Base-by-base conservation (phyloP, 2,888 invertebrate species). In the Megastigmus dorsalis region DNA sequence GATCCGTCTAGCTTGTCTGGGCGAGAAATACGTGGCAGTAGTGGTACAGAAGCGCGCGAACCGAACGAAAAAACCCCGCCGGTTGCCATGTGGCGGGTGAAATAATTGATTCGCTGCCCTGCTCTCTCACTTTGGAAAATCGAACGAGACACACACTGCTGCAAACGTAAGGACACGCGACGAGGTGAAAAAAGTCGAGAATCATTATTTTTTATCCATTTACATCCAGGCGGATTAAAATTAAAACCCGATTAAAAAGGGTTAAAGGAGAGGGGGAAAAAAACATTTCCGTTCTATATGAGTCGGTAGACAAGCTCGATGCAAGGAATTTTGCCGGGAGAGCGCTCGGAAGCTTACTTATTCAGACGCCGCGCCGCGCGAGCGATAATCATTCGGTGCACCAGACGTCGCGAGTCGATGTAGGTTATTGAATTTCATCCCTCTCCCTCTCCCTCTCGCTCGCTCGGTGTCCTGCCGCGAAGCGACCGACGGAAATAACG, bases 401-500 rank as follows among this genome's bases (percentile, higher is more conserved):
- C 82, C 83, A 83, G 82, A 82, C 81, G 77, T 70, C 77, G 78
- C 74, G 68, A 74, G 69, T 76, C 80, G 81, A 86, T 84, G 82
- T 86, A 83, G 85, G 86, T 86, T 86, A 85, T 82, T 81, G 80
- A 62, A 62, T 62, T 70, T 70, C n/a, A n/a, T 45, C 52, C 41
- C 26, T 10, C n/a, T n/a, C n/a, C n/a, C n/a, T n/a, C n/a, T n/a
- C n/a, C n/a, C n/a, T n/a, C n/a, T n/a, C n/a, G n/a, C n/a, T n/a
- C n/a, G n/a, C n/a, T n/a, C n/a, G n/a, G n/a, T n/a, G n/a, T n/a
- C n/a, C n/a, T n/a, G n/a, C n/a, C n/a, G n/a, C n/a, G n/a, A n/a
- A n/a, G n/a, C n/a, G n/a, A n/a, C 5, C 60, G 80, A 84, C 82
- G 80, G 79, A 84, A 85, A 85, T 86, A 85, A 82, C 82, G n/a